These are phyloP conservation scores for Octomys mimax DNA, from an alignment of 2,797 vertebrate genomes.

Conservation along the genomic window DNA sequence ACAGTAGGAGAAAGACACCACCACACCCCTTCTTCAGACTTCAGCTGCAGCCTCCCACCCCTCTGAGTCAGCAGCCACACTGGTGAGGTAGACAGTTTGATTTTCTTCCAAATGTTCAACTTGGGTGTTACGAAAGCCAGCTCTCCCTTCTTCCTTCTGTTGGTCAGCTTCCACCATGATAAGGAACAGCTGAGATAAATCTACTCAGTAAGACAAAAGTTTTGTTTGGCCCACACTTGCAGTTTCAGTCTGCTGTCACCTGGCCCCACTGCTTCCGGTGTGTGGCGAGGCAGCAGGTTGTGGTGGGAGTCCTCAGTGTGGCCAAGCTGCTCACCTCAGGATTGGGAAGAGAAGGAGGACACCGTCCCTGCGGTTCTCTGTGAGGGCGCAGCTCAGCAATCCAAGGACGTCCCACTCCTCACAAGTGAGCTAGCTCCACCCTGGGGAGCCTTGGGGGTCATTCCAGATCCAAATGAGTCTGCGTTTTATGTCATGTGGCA, in stretches of 20 bases:
- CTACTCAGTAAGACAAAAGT: neutral
- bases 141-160: neutral
- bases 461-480: neutral
- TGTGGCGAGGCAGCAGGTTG: neutral
- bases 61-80: neutral
- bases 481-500: neutral
- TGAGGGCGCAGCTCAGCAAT: neutral
- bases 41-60: neutral
- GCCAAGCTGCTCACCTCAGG: neutral
- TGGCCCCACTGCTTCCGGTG: neutral
- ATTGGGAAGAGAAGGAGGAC: neutral
- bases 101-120: neutral
- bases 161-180: neutral
- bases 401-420: neutral
- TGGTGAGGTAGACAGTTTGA: neutral
- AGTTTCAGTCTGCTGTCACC: neutral
- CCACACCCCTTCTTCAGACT: neutral
- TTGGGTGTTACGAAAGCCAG: neutral
- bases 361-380: rapidly evolving
- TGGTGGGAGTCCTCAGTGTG: neutral
- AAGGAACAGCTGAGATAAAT: neutral
- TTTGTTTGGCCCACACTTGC: neutral
- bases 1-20: neutral
- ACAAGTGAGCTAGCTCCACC: neutral
- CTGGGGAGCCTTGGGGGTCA: neutral